phyloP scores from a whole-genome alignment of 2,888 invertebrate genomes.

The Cataglyphis altisquamis region DNA sequence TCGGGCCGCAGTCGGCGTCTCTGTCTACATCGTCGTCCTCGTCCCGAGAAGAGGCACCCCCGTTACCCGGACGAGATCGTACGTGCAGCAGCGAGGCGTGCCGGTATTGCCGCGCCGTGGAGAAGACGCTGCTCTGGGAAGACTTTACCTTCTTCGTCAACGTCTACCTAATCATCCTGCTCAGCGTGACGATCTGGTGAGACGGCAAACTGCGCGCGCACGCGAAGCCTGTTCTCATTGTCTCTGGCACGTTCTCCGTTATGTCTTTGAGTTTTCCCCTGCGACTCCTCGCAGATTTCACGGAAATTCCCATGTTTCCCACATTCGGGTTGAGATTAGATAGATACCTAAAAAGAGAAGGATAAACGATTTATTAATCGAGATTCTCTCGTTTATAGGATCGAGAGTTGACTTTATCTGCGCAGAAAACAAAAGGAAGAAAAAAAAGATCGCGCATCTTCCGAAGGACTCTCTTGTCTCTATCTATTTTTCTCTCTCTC shows the following conservation, averaged over 20 bases:
- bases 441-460: background rate
- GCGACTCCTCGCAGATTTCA: background rate
- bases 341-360: background rate
- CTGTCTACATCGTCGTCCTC: constrained; percentile 43
- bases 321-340: background rate
- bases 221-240: background rate
- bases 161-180: constrained; percentile 80
- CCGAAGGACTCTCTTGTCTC: background rate
- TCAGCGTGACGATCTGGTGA: constrained; percentile 84
- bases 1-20: constrained; percentile 38
- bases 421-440: background rate
- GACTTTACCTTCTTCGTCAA: constrained; percentile 79
- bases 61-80: constrained; percentile 41
- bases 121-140: constrained; percentile 82
- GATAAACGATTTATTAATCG: too few species aligned
- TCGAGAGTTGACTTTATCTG: background rate
- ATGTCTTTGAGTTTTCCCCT: background rate
- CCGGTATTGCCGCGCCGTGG: constrained; percentile 76
- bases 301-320: background rate
- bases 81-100: constrained; percentile 48
- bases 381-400: too few species aligned
- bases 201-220: constrained; percentile 56
- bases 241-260: background rate
- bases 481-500: background rate
- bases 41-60: constrained; percentile 29